phyloP scores from a whole-genome alignment of 2,888 invertebrate species.

The Actias luna region DNA sequence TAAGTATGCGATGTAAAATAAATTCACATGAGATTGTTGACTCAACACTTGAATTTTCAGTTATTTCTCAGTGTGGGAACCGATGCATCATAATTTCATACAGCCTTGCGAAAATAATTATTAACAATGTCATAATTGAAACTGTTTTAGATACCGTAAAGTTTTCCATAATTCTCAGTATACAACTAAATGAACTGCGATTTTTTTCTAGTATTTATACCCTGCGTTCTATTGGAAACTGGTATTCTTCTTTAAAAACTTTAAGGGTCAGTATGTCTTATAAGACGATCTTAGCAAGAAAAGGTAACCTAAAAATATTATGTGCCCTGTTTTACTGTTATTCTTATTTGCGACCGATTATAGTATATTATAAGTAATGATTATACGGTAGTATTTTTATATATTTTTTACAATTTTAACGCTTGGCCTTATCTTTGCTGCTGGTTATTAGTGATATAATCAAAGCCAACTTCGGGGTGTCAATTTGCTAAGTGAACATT shows the following conservation, averaged over 20 bases:
- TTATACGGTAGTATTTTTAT: no score
- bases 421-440: no score
- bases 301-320: no score
- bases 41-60: background rate
- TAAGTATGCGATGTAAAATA: background rate
- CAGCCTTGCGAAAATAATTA: conserved; percentile 16
- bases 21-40: background rate
- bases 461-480: no score
- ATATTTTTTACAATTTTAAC: no score
- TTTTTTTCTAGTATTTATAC: background rate
- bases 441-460: no score
- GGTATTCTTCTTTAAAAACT: background rate
- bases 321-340: no score
- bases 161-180: conserved; percentile 13
- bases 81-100: conserved; percentile 13
- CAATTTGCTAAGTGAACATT: no score
- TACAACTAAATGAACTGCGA: conserved; percentile 14
- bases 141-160: conserved; percentile 15
- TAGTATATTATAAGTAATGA: no score
- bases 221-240: background rate
- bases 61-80: conserved; percentile 10
- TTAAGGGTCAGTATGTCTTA: no score
- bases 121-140: conserved; percentile 18
- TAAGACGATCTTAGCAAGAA: no score
- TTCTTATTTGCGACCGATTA: no score